Conservation (phyloP, 2,888 invertebrate genomes). For the Acronicta psi region DNA sequence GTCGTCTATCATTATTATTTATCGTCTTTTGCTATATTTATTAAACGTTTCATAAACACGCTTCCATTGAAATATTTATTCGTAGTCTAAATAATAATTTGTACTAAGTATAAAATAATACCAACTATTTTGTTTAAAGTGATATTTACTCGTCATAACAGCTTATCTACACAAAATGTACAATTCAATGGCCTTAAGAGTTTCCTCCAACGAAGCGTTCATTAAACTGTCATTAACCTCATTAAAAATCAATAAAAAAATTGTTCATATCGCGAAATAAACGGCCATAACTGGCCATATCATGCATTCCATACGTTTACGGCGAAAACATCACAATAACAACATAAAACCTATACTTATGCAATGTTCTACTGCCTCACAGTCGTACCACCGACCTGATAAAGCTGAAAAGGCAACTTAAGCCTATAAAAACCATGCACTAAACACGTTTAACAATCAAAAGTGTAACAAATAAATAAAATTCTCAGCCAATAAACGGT, state of each 20-base stretch:
- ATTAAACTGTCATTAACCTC: conserved; percentile 61
- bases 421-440: conserved; percentile 89
- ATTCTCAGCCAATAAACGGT: conserved; percentile 84
- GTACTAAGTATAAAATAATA: not conserved
- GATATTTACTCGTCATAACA: conserved; percentile 27
- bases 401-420: conserved; percentile 89
- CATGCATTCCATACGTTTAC: conserved; percentile 85
- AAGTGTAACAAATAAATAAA: conserved; percentile 86
- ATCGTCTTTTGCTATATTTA: conserved; percentile 11
- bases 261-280: conserved; percentile 76
- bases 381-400: conserved; percentile 87
- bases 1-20: conserved; percentile 32
- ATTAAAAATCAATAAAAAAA: conserved; percentile 79
- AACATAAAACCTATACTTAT: conserved; percentile 88
- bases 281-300: conserved; percentile 82
- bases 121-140: conserved; percentile 5
- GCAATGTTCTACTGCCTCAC: conserved; percentile 88
- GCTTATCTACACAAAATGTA: conserved; percentile 37
- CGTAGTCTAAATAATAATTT: conserved; percentile 5
- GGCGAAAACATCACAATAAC: conserved; percentile 88
- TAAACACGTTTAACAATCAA: conserved; percentile 84
- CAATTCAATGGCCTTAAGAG: conserved; percentile 43
- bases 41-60: not conserved
- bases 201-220: conserved; percentile 35
- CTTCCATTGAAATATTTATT: conserved; percentile 4